Base-by-base conservation (phyloP, 2,888 invertebrate species). In the Odontomyia ornata region DNA sequence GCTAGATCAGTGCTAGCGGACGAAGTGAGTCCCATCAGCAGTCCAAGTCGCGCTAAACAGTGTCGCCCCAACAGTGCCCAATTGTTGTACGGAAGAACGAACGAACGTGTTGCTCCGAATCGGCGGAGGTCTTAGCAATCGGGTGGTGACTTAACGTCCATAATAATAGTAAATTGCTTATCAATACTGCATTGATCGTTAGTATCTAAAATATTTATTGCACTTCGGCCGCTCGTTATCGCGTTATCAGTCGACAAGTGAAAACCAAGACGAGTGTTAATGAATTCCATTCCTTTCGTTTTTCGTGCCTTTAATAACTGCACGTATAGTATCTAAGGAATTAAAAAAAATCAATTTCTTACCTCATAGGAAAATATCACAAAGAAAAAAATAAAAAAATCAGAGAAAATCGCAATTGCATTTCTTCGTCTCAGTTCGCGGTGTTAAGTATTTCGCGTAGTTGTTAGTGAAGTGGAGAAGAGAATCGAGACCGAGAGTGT, bases 1-100 rank as follows among this genome's bases (percentile, higher is more conserved):
- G 60, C 60, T 23, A 46, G 69, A 69, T 69, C 47, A 25, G 46
- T 47, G 69, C 47, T 46, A 67, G 67, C 28, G 46, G 27, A 67
- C 13, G 23, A n/a, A 67, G 27, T 46, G 27, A n/a, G 67, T 23
- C 43, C 46, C 23, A 67, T 67, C 67, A 36, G 43, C 9, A 46
- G 67, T 67, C 2, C n/a, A 25, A 60, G 25, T 11, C 7, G 21
- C 15, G 36, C 36, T 36, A 36, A 5, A 3, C 36, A 36, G 36
- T 36, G 36, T 60, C 36, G 43, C 0, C 13, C 43, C 21, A 67
- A 11, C 18, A 25, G 52, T 52, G n/a, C n/a, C 43, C 43, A n/a
- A 15, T 52, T 52, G 13, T 15, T 5, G 5, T 15, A n/a, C 52
- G 52, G 11, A n/a, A 18, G 5, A n/a, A 52, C 52, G 52, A 52